Evolutionary conservation across 2,113 vertebrate genomes (phyloP).

Genomic region (Festucalex cinctus): DNA sequence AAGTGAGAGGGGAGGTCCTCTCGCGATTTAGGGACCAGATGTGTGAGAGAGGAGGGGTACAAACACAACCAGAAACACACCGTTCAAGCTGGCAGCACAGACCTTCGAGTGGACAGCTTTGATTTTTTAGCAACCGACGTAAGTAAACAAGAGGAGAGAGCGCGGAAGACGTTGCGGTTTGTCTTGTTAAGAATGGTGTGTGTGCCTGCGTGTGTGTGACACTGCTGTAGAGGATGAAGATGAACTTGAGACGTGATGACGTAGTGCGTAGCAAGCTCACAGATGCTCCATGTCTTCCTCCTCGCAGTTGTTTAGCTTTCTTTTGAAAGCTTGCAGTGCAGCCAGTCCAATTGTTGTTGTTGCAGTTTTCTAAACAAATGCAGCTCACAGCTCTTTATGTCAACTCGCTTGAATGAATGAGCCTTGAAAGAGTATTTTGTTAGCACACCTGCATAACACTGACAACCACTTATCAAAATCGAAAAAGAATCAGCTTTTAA

Average conservation of each 20-base stretch:
- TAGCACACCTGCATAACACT: not conserved
- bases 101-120: not conserved
- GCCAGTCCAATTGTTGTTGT: not conserved
- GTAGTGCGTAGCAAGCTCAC: conserved; percentile 19
- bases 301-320: not conserved
- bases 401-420: not conserved
- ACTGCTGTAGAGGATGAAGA: not conserved
- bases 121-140: conserved; percentile 20
- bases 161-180: not conserved
- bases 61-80: conserved; percentile 20
- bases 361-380: not conserved
- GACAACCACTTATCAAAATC: not conserved
- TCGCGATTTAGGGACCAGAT: conserved; percentile 41
- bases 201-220: not conserved
- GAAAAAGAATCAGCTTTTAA: not conserved
- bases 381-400: not conserved
- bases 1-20: conserved; percentile 50
- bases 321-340: not conserved
- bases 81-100: conserved; percentile 13
- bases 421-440: not conserved
- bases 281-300: not conserved
- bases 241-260: conserved; percentile 56
- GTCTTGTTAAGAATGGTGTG: not conserved
- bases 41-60: conserved; percentile 44
- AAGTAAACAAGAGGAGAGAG: conserved; percentile 20